These are phyloP conservation scores for Drosophila elegans DNA, from an alignment of 1,140 invertebrate genomes.

Conservation along the genomic window DNA sequence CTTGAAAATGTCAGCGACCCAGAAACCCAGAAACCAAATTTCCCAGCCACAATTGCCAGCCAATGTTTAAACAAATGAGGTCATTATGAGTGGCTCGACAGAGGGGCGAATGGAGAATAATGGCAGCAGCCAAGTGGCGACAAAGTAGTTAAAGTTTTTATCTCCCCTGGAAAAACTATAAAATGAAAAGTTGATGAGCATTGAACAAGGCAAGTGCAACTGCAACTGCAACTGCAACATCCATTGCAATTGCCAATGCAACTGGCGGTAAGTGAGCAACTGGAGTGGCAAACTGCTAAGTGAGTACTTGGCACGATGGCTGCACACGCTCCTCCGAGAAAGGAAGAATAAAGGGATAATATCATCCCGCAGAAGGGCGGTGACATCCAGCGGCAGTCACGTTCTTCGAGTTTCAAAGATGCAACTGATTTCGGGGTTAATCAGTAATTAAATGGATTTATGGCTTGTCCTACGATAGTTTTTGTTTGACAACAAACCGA, in stretches of 20 bases:
- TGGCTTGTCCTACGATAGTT: background rate
- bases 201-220: constrained; percentile 59
- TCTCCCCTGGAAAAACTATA: constrained; percentile 45
- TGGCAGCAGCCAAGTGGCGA: constrained; percentile 68
- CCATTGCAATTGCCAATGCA: constrained; percentile 30
- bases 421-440: constrained; percentile 1
- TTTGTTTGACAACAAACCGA: background rate
- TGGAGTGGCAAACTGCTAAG: constrained; percentile 51
- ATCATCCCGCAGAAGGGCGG: background rate
- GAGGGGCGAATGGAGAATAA: constrained; percentile 32
- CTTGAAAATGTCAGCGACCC: constrained; percentile 61
- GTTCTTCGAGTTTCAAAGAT: background rate
- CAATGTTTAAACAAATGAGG: constrained; percentile 81
- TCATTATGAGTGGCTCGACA: constrained; percentile 56
- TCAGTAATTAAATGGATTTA: constrained; percentile 11
- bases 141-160: constrained; percentile 81
- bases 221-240: constrained; percentile 34
- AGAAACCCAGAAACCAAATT: constrained; percentile 59
- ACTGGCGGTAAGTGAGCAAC: constrained; percentile 41
- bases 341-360: constrained; percentile 11
- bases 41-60: constrained; percentile 46
- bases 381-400: constrained; percentile 4
- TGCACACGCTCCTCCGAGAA: constrained; percentile 31
- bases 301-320: constrained; percentile 43
- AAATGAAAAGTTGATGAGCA: constrained; percentile 78